phyloP scores from a whole-genome alignment of 2,113 vertebrate genomes.

The Dasyornis broadbenti region DNA sequence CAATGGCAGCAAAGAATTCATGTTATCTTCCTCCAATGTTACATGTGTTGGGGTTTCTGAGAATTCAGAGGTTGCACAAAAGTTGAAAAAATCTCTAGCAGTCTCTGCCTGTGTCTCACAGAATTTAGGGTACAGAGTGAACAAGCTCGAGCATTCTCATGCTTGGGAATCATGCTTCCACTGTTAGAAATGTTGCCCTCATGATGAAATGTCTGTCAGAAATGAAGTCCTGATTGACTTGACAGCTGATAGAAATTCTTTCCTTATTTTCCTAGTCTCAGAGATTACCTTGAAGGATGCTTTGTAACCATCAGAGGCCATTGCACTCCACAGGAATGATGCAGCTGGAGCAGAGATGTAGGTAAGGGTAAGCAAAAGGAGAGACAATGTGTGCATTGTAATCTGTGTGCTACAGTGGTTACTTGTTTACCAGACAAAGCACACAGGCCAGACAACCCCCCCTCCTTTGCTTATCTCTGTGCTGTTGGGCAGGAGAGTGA shows the following conservation, averaged over 20 bases:
- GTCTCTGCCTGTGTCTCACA: not conserved
- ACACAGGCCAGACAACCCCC: not conserved
- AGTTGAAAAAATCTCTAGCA: not conserved
- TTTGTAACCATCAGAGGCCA: not conserved
- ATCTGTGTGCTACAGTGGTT: not conserved
- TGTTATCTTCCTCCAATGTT: not conserved
- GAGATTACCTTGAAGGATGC: not conserved
- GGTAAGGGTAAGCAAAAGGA: not conserved
- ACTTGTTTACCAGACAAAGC: not conserved
- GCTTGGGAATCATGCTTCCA: not conserved
- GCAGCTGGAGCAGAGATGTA: not conserved
- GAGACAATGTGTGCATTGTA: not conserved
- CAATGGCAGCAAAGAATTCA: not conserved
- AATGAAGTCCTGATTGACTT: not conserved
- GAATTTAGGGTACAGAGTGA: not conserved
- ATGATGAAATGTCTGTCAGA: not conserved
- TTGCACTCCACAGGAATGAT: not conserved
- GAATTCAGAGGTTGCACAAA: not conserved
- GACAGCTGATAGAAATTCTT: not conserved
- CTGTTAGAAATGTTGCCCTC: not conserved
- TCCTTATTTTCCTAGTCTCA: not conserved
- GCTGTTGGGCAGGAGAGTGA: not conserved
- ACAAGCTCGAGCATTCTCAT: not conserved
- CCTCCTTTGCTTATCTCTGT: constrained; percentile 5
- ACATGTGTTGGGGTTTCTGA: not conserved